Evolutionary conservation across 2,113 vertebrate species (phyloP).

Genomic region (Eira barbara): DNA sequence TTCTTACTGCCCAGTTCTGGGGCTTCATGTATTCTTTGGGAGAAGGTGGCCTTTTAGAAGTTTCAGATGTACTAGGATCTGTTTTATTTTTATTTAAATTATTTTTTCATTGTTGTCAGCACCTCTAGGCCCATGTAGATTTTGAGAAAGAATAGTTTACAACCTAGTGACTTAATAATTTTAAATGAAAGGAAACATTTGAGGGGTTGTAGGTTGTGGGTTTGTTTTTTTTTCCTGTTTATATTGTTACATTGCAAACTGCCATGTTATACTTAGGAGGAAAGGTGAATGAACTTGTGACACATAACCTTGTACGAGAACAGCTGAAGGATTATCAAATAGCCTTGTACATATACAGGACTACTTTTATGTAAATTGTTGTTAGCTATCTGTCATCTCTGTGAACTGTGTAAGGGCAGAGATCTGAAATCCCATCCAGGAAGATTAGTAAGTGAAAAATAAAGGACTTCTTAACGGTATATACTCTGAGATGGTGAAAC

Average conservation of each 20-base stretch:
- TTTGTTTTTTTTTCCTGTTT: not conserved
- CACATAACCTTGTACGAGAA: not conserved
- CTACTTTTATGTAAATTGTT: not conserved
- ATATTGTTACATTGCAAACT: not conserved
- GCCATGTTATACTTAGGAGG: not conserved
- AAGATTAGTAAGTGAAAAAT: constrained; percentile 25
- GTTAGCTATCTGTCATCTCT: not conserved
- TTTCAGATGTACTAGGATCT: not conserved
- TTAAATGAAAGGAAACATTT: constrained; percentile 25
- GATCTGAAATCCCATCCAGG: not conserved
- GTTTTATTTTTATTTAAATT: not conserved
- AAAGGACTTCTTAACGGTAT: not conserved
- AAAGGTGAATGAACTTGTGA: not conserved
- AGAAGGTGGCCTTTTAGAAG: not conserved
- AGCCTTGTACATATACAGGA: not conserved
- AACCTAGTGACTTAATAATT: not conserved
- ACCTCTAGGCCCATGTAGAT: not conserved
- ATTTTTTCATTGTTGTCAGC: not conserved
- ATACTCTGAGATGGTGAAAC: not conserved
- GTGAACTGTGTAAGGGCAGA: not conserved
- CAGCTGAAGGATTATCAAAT: not conserved
- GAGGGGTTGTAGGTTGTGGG: not conserved
- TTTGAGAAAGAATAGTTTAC: constrained; percentile 35
- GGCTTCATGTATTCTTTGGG: constrained; percentile 1
- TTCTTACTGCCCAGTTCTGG: constrained; percentile 14